These are phyloP conservation scores for Hyposoter didymator DNA, from an alignment of 2,888 invertebrate species.

Conservation along the genomic window DNA sequence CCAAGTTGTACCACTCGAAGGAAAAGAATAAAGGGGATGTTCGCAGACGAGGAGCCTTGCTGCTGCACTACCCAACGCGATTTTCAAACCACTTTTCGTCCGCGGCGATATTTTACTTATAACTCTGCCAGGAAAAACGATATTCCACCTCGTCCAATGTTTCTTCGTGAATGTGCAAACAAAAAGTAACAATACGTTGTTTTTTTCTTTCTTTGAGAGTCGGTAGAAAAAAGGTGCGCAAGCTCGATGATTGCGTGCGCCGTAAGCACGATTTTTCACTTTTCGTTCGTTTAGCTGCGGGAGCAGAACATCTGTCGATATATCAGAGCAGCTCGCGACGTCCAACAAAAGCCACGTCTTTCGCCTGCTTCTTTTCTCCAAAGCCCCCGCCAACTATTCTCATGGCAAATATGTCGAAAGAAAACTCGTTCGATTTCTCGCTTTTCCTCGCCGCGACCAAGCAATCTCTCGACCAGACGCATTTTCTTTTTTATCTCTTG, in stretches of 20 bases:
- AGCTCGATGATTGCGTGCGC: conserved; percentile 35
- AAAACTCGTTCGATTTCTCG: conserved; percentile 21
- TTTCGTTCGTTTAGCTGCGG: conserved; percentile 20
- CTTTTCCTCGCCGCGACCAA: neutral
- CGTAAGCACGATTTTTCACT: conserved; percentile 59
- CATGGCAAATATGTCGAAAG: conserved; percentile 50
- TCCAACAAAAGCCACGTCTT: conserved; percentile 31
- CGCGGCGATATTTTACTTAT: conserved; percentile 72
- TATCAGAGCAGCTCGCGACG: conserved; percentile 55
- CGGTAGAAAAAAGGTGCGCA: neutral
- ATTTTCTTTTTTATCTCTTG: neutral
- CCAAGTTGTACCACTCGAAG: conserved; percentile 67
- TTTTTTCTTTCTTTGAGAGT: neutral
- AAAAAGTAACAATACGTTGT: neutral
- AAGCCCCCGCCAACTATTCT: conserved; percentile 20
- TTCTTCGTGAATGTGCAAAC: neutral
- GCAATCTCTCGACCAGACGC: neutral
- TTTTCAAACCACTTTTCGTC: conserved; percentile 58
- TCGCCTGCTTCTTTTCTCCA: conserved; percentile 29
- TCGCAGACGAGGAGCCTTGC: conserved; percentile 42
- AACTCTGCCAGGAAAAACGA: conserved; percentile 63
- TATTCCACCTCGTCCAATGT: conserved; percentile 10
- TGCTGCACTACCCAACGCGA: conserved; percentile 60
- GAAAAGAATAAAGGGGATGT: conserved; percentile 27
- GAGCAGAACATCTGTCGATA: conserved; percentile 53